Conservation (phyloP, 2,888 invertebrate species). For the Catocala fraxini region DNA sequence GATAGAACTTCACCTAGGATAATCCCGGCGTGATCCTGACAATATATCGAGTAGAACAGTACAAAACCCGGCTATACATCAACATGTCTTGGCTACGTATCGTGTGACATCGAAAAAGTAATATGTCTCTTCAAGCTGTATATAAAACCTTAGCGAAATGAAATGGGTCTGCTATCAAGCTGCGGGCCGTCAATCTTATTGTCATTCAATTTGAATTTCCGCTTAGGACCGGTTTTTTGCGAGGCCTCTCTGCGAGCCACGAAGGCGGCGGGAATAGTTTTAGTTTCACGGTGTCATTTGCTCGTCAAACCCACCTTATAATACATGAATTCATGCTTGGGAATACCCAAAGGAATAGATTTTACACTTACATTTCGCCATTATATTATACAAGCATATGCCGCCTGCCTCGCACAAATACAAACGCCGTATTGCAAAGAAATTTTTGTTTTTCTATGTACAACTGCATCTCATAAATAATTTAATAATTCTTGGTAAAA, state of each 20-base stretch:
- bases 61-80: constrained; percentile 46
- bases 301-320: no score
- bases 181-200: constrained; percentile 84
- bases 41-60: constrained; percentile 36
- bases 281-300: no score
- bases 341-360: no score
- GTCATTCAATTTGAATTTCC: constrained; percentile 86
- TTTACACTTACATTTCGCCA: no score
- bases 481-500: no score
- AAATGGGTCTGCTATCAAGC: constrained; percentile 77
- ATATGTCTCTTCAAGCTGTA: constrained; percentile 63
- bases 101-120: constrained; percentile 65
- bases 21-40: constrained; percentile 28
- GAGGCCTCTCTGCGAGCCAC: constrained; percentile 55
- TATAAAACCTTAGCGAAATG: constrained; percentile 70
- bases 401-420: no score
- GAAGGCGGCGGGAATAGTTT: constrained; percentile 43
- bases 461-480: no score
- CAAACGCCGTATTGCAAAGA: no score
- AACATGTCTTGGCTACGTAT: constrained; percentile 47
- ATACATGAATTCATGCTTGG: no score
- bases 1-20: constrained; percentile 23
- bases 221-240: constrained; percentile 75
- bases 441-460: no score
- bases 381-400: no score